Base-by-base conservation (phyloP, 2,113 vertebrate species). In the Columbina picui region DNA sequence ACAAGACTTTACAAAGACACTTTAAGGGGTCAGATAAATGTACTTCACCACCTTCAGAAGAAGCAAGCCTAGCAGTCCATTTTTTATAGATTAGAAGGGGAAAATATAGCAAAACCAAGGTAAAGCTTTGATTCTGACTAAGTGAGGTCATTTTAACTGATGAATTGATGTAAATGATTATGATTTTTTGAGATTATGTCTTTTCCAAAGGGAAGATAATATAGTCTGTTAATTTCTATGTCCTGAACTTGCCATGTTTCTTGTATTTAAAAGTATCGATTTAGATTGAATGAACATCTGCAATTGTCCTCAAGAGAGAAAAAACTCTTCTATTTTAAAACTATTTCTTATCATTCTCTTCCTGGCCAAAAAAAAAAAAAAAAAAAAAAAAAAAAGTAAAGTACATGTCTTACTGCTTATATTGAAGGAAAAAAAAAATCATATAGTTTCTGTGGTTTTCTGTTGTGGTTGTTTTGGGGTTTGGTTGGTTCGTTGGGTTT, bases 241-340 rank as follows among this genome's bases (percentile, higher is more conserved):
- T 29, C 5, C 16, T 43, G 39, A 52, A 52, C 4, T 19, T n/a
- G 17, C 36, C 0, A 0, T 56, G 5, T 56, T 74, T 65, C 7
- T 56, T 86, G 14, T 27, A n/a, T 61, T 80, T 79, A 18, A 68
- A 89, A 52, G 3, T 39, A 26, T 30, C 9, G 25, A 3, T 71
- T 71, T 55, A 55, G 39, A 30, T 12, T 15, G 3, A 67, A 55
- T 67, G 0, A 53, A 32, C 18, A 57, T 41, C 55, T 81, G 13
- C 17, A 43, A 6, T 65, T 36, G 10, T 30, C 45, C 64, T 77
- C 27, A 30, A 25, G 11, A 56, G 14, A 61, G n/a, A 47, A 53
- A 47, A 70, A 61, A 9, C 4, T 47, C 26, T 25, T 49, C 12
- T 29, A 12, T 82, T 45, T 61, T 84, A 76, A 84, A 65, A 16